Evolutionary conservation across 2,113 vertebrate genomes (phyloP).

Genomic region (Percina caprodes): DNA sequence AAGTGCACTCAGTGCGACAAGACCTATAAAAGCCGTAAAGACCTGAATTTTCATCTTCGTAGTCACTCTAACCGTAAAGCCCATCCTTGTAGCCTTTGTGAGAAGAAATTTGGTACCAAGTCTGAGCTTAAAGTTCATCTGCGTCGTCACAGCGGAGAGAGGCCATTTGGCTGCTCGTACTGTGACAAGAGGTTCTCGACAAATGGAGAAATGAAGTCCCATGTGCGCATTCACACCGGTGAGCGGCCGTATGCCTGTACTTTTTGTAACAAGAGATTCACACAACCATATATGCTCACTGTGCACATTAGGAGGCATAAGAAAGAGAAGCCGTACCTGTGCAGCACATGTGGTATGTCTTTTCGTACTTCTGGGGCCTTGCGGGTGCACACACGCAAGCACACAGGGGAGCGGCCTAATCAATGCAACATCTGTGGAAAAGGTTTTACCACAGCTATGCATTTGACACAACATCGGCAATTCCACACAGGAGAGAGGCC

Average conservation of each 20-base stretch:
- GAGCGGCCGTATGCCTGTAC: background rate
- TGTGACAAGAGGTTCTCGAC: conserved; percentile 39
- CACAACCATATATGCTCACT: background rate
- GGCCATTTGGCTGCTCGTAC: conserved; percentile 45
- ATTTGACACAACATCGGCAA: conserved; percentile 41
- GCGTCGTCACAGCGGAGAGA: conserved; percentile 54
- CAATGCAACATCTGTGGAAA: conserved; percentile 60
- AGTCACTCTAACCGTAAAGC: background rate
- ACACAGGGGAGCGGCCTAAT: conserved; percentile 30
- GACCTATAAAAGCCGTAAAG: background rate
- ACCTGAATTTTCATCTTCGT: no score
- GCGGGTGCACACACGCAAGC: background rate
- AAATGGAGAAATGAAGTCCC: background rate
- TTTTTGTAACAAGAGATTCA: conserved; percentile 15
- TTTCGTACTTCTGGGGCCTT: conserved; percentile 13
- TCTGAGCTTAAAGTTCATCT: conserved; percentile 44
- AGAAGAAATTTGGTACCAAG: conserved; percentile 49
- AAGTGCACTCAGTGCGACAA: conserved; percentile 23
- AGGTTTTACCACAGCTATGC: conserved; percentile 26
- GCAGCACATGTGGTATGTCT: conserved; percentile 19
- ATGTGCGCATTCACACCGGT: background rate
- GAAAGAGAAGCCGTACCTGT: conserved; percentile 6
- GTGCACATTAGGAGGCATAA: background rate
- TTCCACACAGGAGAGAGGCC: conserved; percentile 20
- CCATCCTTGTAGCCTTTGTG: background rate